A percentile compares a stretch with the other conserved stretches of the same genome.
These are phyloP conservation scores for Oxygymnocypris stewartii DNA, from an alignment of 2,113 vertebrate species.

Conservation along the genomic window DNA sequence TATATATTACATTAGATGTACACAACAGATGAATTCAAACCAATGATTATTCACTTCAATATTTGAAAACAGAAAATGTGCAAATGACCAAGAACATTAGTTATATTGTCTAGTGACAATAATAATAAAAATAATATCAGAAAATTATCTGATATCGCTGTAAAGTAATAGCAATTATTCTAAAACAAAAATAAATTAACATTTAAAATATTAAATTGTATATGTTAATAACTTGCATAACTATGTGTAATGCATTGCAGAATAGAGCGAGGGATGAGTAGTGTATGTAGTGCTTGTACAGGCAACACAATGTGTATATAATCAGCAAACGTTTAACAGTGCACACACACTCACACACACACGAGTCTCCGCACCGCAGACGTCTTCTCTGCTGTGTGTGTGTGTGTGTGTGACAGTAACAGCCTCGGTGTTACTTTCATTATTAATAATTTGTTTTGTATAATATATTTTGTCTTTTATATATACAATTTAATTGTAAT, in stretches of 20 bases:
- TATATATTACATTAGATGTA: background rate
- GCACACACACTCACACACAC: no score
- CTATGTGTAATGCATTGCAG: background rate
- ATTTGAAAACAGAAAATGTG: background rate
- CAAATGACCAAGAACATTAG: background rate
- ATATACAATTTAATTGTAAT: no score
- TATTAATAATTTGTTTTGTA: no score
- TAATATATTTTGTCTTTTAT: no score
- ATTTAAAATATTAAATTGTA: background rate
- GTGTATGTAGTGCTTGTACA: background rate
- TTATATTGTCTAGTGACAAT: background rate
- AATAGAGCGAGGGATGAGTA: background rate
- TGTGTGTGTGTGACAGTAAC: no score
- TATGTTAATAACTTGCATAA: background rate
- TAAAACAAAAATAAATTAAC: background rate
- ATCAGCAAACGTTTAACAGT: background rate
- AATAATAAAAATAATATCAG: background rate
- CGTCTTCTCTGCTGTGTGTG: no score
- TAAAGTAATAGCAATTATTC: background rate
- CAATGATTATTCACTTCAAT: background rate
- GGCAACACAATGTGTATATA: background rate
- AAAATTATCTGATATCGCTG: background rate
- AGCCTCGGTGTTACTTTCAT: no score
- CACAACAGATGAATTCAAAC: background rate
- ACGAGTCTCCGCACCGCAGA: no score